Evolutionary conservation across 2,888 invertebrate genomes (phyloP), one percentile per base, ranked within the genome.

Genomic region (Hybos culiciformis): DNA sequence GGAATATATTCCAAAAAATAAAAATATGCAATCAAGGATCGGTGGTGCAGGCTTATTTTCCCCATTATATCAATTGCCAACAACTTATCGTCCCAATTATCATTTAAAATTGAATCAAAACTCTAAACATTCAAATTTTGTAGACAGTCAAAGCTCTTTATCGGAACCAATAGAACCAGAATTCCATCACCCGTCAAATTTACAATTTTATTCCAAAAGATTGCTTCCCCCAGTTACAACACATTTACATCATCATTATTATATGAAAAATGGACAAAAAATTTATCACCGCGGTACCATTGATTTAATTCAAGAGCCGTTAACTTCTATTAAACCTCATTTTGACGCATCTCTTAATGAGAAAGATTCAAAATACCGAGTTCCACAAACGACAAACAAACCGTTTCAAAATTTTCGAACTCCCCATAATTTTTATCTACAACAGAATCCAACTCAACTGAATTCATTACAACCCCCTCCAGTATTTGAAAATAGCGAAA

Each of bases 231-330:
- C 53, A 24, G 54, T 63, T 0, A 59, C 62, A 2, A 66, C 65
- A 48, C 67, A 67, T 41, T 59, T 61, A 26, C 66, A 68, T 50
- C 67, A 67, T 50, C 67, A 67, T 47, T 67, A 61, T 47, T 67
- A 63, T 48, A 54, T 51, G 51, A 11, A 41, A 41, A 21, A 20
- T 14, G 7, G 21, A 14, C 12, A 20, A 5, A 29, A 20, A 31
- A 21, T 5, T 11, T 37, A 40, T 19, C 37, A 40, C 23, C 24
- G 58, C 55, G 38, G 55, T 56, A 24, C 66, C 63, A 54, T 37
- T n/a, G 21, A 37, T 31, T 15, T 41, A 36, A 57, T 20, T 54
- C 59, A 45, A 57, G 56, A 46, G 49, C 54, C 40, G 5, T 14
- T 37, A 29, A 20, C 12, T 63, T 67, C n/a, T 66, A 65, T 19